These are phyloP conservation scores for Thymelicus sylvestris DNA, from an alignment of 2,888 invertebrate species.

Conservation along the genomic window DNA sequence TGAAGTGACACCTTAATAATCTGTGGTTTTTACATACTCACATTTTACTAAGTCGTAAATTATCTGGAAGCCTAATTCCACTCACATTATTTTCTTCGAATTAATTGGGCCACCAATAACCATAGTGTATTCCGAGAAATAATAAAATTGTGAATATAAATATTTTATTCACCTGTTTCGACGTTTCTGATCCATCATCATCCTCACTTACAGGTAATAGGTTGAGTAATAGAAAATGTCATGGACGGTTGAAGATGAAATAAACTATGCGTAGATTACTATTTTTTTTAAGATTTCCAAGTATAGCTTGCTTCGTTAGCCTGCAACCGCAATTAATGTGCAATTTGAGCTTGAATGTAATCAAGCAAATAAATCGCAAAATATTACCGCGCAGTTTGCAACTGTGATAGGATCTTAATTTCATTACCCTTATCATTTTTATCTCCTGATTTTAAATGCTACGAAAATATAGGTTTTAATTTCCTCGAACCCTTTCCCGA, in stretches of 20 bases:
- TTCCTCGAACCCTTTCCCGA: slow-evolving; percentile 21
- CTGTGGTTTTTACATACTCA: no score
- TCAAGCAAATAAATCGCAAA: slow-evolving; percentile 34
- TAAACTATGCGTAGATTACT: background rate
- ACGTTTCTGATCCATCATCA: no score
- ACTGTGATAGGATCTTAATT: slow-evolving; percentile 31
- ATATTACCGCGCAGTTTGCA: slow-evolving; percentile 23
- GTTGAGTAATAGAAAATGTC: background rate
- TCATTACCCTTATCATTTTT: slow-evolving; percentile 18
- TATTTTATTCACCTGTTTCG: no score
- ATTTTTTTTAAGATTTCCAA: slow-evolving; percentile 15
- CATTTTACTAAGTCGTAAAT: no score
- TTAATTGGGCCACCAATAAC: no score
- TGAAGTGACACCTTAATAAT: no score
- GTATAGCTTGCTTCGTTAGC: slow-evolving; percentile 22
- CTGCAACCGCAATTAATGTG: slow-evolving; percentile 29
- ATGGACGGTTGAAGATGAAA: background rate
- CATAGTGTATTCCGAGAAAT: no score
- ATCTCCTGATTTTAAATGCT: slow-evolving; percentile 24
- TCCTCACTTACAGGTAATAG: background rate
- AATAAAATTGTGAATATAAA: no score
- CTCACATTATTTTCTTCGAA: no score
- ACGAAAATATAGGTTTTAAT: slow-evolving; percentile 32
- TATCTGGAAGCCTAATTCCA: no score
- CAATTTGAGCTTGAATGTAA: slow-evolving; percentile 33